phyloP scores from a whole-genome alignment of 2,888 invertebrate genomes.

The Chrysolina haemoptera region DNA sequence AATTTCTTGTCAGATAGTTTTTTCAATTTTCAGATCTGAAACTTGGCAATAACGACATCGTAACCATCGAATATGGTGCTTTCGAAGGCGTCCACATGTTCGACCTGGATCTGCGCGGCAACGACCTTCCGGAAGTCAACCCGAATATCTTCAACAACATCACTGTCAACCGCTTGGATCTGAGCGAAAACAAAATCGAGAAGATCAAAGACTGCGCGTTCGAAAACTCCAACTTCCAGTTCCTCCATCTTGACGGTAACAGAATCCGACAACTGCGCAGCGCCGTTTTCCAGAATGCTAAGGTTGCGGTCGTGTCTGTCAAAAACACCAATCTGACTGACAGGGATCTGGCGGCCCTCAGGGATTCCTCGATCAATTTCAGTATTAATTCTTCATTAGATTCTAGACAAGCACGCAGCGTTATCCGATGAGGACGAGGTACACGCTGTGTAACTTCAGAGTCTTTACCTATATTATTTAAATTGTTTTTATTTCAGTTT shows the following conservation, averaged over 20 bases:
- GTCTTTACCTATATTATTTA: no score
- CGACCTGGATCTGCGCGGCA: slow-evolving; percentile 30
- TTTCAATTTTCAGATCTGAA: slow-evolving; percentile 26
- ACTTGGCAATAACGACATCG: slow-evolving; percentile 37
- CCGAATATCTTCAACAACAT: slow-evolving; percentile 30
- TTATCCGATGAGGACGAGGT: neutral
- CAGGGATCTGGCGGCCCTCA: slow-evolving; percentile 10
- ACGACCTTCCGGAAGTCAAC: slow-evolving; percentile 22
- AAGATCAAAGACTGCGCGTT: slow-evolving; percentile 35
- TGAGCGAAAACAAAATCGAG: slow-evolving; percentile 37
- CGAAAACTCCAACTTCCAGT: slow-evolving; percentile 30
- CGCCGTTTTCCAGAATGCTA: slow-evolving; percentile 34
- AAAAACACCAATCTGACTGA: slow-evolving; percentile 34
- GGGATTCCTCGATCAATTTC: neutral
- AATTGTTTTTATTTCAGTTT: no score
- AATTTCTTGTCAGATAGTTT: no score
- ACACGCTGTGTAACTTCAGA: no score
- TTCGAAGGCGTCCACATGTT: slow-evolving; percentile 27
- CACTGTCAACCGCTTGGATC: slow-evolving; percentile 19
- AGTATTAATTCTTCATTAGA: neutral
- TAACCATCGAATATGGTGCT: slow-evolving; percentile 20
- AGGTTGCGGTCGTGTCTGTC: slow-evolving; percentile 31
- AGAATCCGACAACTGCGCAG: slow-evolving; percentile 29
- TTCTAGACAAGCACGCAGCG: neutral
- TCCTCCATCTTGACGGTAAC: slow-evolving; percentile 37